Percentiles rank a stretch among this genome's conserved stretches.
Conservation (phyloP, 2,797 vertebrate genomes). For the Urosaurus nigricauda region DNA sequence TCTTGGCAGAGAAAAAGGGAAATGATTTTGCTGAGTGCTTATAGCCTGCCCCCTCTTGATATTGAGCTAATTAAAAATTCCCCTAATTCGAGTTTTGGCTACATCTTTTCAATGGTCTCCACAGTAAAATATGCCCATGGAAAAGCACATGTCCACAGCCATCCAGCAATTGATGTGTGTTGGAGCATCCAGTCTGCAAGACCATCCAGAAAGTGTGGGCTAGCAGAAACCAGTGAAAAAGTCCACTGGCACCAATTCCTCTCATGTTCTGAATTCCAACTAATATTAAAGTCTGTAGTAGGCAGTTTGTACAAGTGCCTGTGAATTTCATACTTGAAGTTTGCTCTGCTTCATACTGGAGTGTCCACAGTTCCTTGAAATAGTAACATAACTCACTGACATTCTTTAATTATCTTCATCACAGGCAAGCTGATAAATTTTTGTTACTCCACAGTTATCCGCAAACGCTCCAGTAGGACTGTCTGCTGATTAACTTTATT, state of each 20-base stretch:
- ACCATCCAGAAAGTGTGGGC: background rate
- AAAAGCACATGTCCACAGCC: background rate
- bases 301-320: constrained; percentile 6
- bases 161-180: background rate
- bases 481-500: constrained; percentile 17
- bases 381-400: constrained; percentile 23
- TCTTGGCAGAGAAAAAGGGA: too few species aligned
- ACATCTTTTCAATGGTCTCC: background rate
- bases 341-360: background rate
- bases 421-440: background rate
- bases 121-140: too few species aligned
- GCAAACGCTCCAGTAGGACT: constrained; percentile 12
- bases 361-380: background rate
- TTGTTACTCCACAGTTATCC: constrained; percentile 16
- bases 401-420: constrained; percentile 14
- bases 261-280: background rate
- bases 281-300: constrained; percentile 20
- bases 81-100: too few species aligned
- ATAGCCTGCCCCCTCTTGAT: too few species aligned
- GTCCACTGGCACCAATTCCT: background rate
- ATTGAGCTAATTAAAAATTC: too few species aligned
- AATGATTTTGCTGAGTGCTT: too few species aligned
- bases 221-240: background rate
- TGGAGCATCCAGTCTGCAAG: background rate
- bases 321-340: background rate